Evolutionary conservation across 2,888 invertebrate species (phyloP).

Genomic region (Sphaerophoria rueppellii): DNA sequence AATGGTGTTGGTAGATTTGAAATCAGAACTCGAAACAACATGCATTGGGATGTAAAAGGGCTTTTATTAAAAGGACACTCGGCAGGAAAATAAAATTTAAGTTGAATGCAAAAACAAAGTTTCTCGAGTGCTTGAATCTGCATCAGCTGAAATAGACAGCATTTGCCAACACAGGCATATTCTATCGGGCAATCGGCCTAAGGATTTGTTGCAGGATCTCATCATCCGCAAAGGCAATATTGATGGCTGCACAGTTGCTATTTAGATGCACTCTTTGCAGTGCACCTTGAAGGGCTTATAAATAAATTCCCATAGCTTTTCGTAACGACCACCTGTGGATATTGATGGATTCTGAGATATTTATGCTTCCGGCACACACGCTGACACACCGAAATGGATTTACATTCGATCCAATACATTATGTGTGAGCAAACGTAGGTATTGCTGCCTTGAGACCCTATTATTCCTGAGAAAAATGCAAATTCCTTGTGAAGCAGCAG

Average conservation of each 20-base stretch:
- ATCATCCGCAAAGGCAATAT: too few species aligned
- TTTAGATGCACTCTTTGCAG: background rate
- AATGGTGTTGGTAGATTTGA: slow-evolving; percentile 40
- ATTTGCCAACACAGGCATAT: slow-evolving; percentile 13
- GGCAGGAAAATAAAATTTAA: background rate
- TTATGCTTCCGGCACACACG: slow-evolving; percentile 26
- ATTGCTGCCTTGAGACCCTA: slow-evolving; percentile 12
- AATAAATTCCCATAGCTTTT: slow-evolving; percentile 53
- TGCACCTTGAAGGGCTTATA: slow-evolving; percentile 21
- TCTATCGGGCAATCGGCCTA: background rate
- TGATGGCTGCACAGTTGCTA: background rate
- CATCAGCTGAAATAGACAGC: background rate
- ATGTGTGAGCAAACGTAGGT: slow-evolving; percentile 13
- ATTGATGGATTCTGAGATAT: background rate
- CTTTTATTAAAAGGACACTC: slow-evolving; percentile 26
- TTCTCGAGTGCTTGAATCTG: slow-evolving; percentile 25
- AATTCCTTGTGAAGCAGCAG: slow-evolving; percentile 26
- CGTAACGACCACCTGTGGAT: slow-evolving; percentile 60
- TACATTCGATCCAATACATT: background rate
- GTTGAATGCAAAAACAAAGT: background rate
- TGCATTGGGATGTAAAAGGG: slow-evolving; percentile 53
- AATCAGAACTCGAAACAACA: slow-evolving; percentile 31
- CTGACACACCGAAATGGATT: slow-evolving; percentile 13
- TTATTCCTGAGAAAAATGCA: slow-evolving; percentile 54
- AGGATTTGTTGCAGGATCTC: background rate